Evolutionary conservation across 2,888 invertebrate genomes (phyloP), one percentile per base, ranked within the genome.

Genomic region (Callosobruchus maculatus): DNA sequence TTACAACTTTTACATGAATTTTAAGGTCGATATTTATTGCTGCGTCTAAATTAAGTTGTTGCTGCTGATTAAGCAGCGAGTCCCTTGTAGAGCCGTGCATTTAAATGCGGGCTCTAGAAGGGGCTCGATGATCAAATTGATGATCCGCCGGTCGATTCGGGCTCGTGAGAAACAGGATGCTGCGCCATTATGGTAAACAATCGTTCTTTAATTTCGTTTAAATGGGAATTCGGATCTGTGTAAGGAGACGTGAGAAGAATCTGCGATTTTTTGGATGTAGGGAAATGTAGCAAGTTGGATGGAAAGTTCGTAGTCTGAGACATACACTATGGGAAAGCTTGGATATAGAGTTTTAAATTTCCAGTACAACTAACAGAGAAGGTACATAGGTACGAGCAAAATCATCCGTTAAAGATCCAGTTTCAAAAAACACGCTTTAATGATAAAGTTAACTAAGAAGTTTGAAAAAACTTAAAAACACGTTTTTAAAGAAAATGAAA

Each of bases 31-130:
- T 78, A 83, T 83, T 83, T 83, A 83, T 80, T 77, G 79, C 78
- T 74, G 72, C 74, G 75, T 78, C 80, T 80, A 82, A 83, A 83
- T 83, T 82, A 82, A 83, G 82, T 81, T 83, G 83, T 83, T 83
- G 81, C 77, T 78, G 81, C 81, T 82, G 82, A 83, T 83, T 82
- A 82, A 79, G 75, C 71, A 49, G 18, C 49, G 13, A 49, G 49
- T 49, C 49, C 13, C 13, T 5, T 49, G 49, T 49, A 49, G 49
- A 49, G 49, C 49, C 13, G 18, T 18, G 49, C 49, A 49, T 49
- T 13, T 76, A 72, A 70, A 74, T 71, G 49, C 22, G 31, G 69
- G 69, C 71, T 71, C 68, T 77, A 73, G 21, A 74, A 70, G 70
- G 69, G 30, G 67, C 30, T 68, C 31, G n/a, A 66, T 20, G 68